Base-by-base conservation (phyloP, 2,113 vertebrate species). In the Zosterops pallidus region DNA sequence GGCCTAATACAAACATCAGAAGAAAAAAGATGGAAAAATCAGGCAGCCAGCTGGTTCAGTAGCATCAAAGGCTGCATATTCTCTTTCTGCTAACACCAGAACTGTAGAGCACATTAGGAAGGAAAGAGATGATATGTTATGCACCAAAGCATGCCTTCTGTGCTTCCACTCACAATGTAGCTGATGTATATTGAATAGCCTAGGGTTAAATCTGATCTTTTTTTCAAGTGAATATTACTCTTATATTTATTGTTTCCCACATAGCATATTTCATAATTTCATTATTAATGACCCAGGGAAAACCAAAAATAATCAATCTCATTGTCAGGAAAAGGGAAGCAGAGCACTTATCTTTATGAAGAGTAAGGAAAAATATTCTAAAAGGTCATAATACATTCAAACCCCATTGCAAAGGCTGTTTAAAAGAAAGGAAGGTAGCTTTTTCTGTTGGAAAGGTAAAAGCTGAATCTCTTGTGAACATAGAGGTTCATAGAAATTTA, bases 271-370 rank as follows among this genome's bases (percentile, higher is more conserved):
- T 94, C 74, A 85, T 92, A 96, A 89, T 87, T 93, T 13, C 35
- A 59, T 94, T 93, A 87, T 92, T 95, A 96, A 97, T 95, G 93
- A 92, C 31, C 56, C 89, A 82, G 31, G 8, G 17, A 93, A 89
- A 90, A 93, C 9, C 16, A 74, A 77, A 94, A 92, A 70, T 26
- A 74, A 94, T 95, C 81, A 76, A 67, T 97, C 84, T 85, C 50
- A 8, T 64, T 86, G 76, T 90, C 69, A 91, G 31, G 26, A 78
- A 37, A 83, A 88, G 76, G 42, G 56, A 94, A 95, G 29, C 19
- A 56, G 76, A 65, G 37, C 37, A 63, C 14, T 95, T 92, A 86
- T 68, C 49, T 84, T 88, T 67, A 72, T 52, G 37, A 95, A 72
- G 39, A 83, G 31, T 70, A 87, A 90, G 42, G 64, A 31, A 71